Conservation (phyloP, 2,113 vertebrate species). For the Larimichthys polyactis region DNA sequence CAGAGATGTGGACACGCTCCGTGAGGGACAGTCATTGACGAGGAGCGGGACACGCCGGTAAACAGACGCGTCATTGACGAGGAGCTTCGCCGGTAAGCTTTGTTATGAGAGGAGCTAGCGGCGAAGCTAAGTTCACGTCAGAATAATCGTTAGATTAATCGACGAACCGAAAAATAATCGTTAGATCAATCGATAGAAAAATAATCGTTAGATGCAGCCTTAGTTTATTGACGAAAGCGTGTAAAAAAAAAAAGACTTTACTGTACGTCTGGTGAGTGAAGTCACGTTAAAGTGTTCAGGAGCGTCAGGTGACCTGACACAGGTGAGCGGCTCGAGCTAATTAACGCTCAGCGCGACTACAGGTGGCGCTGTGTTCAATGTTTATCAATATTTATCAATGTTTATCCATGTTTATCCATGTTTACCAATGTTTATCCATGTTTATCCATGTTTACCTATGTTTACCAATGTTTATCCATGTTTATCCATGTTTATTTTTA, state of each 20-base stretch:
- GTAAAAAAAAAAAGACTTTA: not conserved
- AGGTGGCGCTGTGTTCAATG: not conserved
- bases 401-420: too few relatives aligned
- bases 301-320: not conserved
- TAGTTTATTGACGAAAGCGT: accelerated
- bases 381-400: too few relatives aligned
- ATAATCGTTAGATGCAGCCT: too few relatives aligned
- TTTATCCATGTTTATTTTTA: too few relatives aligned
- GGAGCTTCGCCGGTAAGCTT: conserved; percentile 15
- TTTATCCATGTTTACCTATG: too few relatives aligned
- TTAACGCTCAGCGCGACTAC: not conserved
- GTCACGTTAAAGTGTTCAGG: too few relatives aligned
- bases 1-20: accelerated
- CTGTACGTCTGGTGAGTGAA: accelerated
- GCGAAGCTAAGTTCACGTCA: not conserved
- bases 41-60: accelerated
- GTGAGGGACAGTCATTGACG: accelerated
- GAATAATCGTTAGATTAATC: too few relatives aligned
- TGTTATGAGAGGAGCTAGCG: not conserved
- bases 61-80: not conserved
- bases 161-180: too few relatives aligned
- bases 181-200: too few relatives aligned
- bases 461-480: too few relatives aligned
- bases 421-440: too few relatives aligned
- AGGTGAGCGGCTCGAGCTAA: not conserved